Evolutionary conservation across 2,888 invertebrate genomes (phyloP).

Genomic region (Lagria hirta): DNA sequence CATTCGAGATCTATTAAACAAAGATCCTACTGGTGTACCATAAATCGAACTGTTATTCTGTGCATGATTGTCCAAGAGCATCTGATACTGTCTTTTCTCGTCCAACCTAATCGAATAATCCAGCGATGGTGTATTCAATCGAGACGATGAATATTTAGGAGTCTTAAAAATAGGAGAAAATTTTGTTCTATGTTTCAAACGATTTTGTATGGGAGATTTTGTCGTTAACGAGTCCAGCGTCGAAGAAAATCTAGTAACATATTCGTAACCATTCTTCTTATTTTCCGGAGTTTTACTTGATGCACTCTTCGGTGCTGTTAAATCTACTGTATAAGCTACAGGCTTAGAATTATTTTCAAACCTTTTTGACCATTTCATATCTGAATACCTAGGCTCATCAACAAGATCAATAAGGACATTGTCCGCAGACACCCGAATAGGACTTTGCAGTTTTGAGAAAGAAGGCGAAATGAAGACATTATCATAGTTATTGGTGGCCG

Average conservation of each 20-base stretch:
- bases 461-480: too few species aligned
- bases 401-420: too few species aligned
- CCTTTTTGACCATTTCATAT: too few species aligned
- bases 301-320: too few species aligned
- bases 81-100: constrained; percentile 60
- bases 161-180: constrained; percentile 6
- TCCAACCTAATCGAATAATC: constrained; percentile 60
- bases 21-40: constrained; percentile 39
- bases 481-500: too few species aligned
- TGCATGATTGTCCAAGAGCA: constrained; percentile 56
- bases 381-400: too few species aligned
- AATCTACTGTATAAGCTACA: too few species aligned
- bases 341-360: too few species aligned
- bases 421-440: too few species aligned
- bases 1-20: constrained; percentile 26
- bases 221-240: constrained; percentile 7
- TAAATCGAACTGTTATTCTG: constrained; percentile 31
- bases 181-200: constrained; percentile 8
- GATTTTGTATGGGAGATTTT: constrained; percentile 4
- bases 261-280: constrained; percentile 35
- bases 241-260: constrained; percentile 29
- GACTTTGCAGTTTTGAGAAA: too few species aligned
- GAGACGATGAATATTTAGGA: neutral
- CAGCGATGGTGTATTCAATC: constrained; percentile 41
- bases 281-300: too few species aligned